phyloP scores from a whole-genome alignment of 2,888 invertebrate genomes.

The Odontocolon sp. region DNA sequence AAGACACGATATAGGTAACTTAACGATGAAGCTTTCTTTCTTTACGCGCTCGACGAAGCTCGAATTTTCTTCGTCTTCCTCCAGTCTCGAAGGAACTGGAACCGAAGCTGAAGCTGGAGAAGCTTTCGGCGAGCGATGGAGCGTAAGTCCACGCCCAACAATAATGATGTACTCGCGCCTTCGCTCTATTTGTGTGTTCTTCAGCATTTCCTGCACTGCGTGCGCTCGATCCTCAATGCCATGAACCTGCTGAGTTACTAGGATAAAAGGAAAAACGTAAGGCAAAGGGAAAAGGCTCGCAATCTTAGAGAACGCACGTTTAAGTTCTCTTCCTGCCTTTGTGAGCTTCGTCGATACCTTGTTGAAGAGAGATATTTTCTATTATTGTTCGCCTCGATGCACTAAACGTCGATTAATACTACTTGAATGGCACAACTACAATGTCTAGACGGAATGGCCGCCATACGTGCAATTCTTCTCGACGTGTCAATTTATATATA shows the following conservation, averaged over 20 bases:
- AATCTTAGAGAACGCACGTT: too few relatives aligned
- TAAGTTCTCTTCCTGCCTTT: too few relatives aligned
- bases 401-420: too few relatives aligned
- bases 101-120: constrained; percentile 48
- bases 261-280: constrained; percentile 18
- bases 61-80: constrained; percentile 59
- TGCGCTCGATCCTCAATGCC: constrained; percentile 9
- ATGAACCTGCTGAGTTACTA: constrained; percentile 26
- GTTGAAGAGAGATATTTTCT: too few relatives aligned
- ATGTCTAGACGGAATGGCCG: too few relatives aligned
- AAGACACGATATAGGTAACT: constrained; percentile 53
- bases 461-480: too few relatives aligned
- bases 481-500: too few relatives aligned
- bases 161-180: constrained; percentile 72
- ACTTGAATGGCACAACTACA: too few relatives aligned
- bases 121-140: constrained; percentile 72
- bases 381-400: too few relatives aligned
- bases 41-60: constrained; percentile 71
- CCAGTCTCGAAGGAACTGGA: constrained; percentile 31
- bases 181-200: constrained; percentile 47
- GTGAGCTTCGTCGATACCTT: too few relatives aligned
- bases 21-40: constrained; percentile 71
- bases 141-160: constrained; percentile 71
- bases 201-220: constrained; percentile 20
- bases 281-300: neutral